Base-by-base conservation (phyloP, 2,797 vertebrate species). In the Enteromius fasciolatus region DNA sequence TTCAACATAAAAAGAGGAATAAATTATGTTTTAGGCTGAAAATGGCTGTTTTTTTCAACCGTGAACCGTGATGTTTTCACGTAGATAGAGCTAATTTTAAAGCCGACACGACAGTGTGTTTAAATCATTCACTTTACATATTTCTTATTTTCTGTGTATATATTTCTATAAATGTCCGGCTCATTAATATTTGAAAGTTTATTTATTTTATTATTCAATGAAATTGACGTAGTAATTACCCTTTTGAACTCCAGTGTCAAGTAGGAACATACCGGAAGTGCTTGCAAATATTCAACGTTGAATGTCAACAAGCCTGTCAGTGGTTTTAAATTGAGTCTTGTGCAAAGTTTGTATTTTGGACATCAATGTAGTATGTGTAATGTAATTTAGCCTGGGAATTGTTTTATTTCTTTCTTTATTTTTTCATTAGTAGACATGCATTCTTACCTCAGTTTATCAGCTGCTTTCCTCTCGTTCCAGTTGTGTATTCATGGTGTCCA, bases 261-360 rank as follows among this genome's bases (percentile, higher is more conserved):
- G n/a, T 31, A 1, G 25, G 1, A 28, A 10, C 41, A 68, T 44
- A 67, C 72, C 73, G 80, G 80, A 82, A 82, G 80, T 82, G 31
- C 63, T 36, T 39, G 31, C 39, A 78, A 78, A 52, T 36, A 52
- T 14, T 23, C 46, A 33, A 15, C 31, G 39, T 50, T 82, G 5
- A 23, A 82, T 82, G 72, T 82, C 80, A 82, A 82, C 80, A 82
- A 76, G 46, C 50, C 5, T 63, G 20, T 36, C 57, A 73, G 15
- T 81, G 28, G 20, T 20, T 72, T 36, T 48, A 3, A 73, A 25
- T 18, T 20, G 41, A 7, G 44, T n/a, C 15, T 63, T 36, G 20
- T 25, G 15, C 20, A 14, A 25, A 50, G 10, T 50, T 6, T 73
- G 20, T 61, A 7, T n/a, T 48, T 61, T 36, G 25, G 68, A 72